Evolutionary conservation across 1,140 invertebrate species (phyloP).

Genomic region (Procambarus clarkii): DNA sequence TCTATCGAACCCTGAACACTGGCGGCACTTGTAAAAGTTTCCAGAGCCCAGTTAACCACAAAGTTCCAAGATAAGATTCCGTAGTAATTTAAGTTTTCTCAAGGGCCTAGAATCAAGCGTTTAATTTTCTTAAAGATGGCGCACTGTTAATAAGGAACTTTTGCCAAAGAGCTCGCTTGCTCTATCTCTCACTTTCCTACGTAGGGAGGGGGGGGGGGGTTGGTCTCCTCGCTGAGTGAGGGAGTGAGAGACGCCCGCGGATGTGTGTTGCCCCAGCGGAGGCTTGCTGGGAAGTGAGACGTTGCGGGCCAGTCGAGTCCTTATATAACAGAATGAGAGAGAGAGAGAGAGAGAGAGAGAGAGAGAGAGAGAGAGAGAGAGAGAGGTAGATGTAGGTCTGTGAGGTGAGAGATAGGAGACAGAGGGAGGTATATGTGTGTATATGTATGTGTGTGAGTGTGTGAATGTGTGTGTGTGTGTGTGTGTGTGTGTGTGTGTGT

Average conservation of each 20-base stretch:
- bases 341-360: constrained; percentile 1
- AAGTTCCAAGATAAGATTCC: too few species aligned
- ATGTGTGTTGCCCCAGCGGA: background rate
- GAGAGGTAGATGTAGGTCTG: background rate
- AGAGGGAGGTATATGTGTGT: background rate
- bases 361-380: background rate
- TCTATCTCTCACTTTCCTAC: background rate
- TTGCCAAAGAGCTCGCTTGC: background rate
- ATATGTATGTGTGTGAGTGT: background rate
- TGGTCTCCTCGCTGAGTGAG: background rate
- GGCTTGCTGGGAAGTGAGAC: background rate
- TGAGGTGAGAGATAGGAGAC: background rate
- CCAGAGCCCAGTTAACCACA: too few species aligned
- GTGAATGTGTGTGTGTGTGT: background rate
- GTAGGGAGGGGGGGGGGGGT: background rate
- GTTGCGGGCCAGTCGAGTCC: background rate
- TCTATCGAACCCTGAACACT: too few species aligned
- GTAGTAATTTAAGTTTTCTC: too few species aligned
- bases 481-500: constrained; percentile 9
- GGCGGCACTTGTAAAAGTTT: too few species aligned
- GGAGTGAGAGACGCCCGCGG: background rate
- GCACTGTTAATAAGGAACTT: too few species aligned
- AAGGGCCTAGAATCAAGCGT: too few species aligned
- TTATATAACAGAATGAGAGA: background rate
- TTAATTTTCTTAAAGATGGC: too few species aligned